Conservation (phyloP, 2,113 vertebrate species). For the Genyomyrus donnyi region DNA sequence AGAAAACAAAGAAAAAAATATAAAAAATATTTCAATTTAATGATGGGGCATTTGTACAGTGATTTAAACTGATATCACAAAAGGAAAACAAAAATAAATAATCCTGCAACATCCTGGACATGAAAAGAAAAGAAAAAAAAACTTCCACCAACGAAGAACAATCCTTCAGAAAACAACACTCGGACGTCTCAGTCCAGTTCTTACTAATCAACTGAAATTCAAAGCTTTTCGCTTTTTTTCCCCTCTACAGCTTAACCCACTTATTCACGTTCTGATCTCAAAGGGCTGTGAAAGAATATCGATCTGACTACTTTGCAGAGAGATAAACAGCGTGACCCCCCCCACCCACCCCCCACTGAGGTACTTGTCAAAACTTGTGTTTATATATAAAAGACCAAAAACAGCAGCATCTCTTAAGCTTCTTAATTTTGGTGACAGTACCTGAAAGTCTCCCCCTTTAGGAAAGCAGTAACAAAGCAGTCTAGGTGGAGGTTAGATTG, state of each 20-base stretch:
- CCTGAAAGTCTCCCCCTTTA: neutral
- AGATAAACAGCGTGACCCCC: neutral
- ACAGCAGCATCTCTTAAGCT: slow-evolving; percentile 1
- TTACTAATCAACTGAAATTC: slow-evolving; percentile 12
- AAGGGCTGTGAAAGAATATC: neutral
- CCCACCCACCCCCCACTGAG: neutral
- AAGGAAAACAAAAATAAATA: slow-evolving; percentile 33
- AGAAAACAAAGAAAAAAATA: slow-evolving; percentile 33
- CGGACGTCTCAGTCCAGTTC: slow-evolving; percentile 16
- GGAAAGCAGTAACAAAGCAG: neutral
- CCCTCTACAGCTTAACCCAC: neutral
- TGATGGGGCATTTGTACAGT: slow-evolving; percentile 47
- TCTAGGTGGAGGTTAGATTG: neutral
- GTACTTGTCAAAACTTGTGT: neutral
- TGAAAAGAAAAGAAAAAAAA: neutral
- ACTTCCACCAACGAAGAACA: slow-evolving; percentile 17
- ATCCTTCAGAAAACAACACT: slow-evolving; percentile 29
- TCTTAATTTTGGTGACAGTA: slow-evolving; percentile 4
- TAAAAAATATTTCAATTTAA: slow-evolving; percentile 30
- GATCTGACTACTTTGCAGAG: neutral
- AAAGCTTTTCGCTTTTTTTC: neutral
- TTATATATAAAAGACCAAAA: slow-evolving; percentile 7
- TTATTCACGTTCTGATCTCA: neutral
- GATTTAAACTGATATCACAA: slow-evolving; percentile 52
- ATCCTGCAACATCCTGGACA: slow-evolving; percentile 29